Conservation (phyloP, 1,140 invertebrate species). For the Drosophila serrata region DNA sequence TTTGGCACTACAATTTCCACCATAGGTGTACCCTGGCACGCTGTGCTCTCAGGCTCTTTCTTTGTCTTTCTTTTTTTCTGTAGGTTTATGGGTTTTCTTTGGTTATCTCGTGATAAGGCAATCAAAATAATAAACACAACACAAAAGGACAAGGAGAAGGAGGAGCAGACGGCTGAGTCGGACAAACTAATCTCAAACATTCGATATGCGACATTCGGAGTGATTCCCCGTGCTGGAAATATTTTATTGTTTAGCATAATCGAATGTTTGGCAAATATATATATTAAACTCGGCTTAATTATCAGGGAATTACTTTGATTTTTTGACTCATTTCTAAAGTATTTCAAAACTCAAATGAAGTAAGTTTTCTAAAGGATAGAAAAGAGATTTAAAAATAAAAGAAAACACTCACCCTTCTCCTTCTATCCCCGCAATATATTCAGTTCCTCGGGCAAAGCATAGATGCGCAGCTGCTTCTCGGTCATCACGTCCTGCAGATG, state of each 20-base stretch:
- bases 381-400: not conserved
- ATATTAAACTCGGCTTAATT: conserved; percentile 9
- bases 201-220: conserved; percentile 18
- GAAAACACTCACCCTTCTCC: not conserved
- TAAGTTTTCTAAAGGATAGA: not conserved
- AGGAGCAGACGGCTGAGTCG: not conserved
- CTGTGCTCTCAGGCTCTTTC: not conserved
- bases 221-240: conserved; percentile 25
- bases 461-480: conserved; percentile 90
- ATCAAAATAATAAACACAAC: conserved; percentile 38
- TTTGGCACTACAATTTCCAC: not conserved
- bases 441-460: conserved; percentile 90
- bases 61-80: not conserved
- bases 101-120: conserved; percentile 38
- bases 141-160: not conserved
- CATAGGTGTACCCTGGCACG: not conserved
- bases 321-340: not conserved
- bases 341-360: not conserved
- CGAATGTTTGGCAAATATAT: conserved; percentile 11
- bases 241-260: conserved; percentile 15
- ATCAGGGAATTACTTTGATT: too few relatives aligned
- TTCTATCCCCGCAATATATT: conserved; percentile 88
- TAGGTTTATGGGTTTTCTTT: conserved; percentile 12
- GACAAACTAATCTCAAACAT: conserved; percentile 12
- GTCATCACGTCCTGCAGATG: conserved; percentile 90